phyloP scores from a whole-genome alignment of 1,140 invertebrate genomes.

The Pseudomyrmex flavicornis region DNA sequence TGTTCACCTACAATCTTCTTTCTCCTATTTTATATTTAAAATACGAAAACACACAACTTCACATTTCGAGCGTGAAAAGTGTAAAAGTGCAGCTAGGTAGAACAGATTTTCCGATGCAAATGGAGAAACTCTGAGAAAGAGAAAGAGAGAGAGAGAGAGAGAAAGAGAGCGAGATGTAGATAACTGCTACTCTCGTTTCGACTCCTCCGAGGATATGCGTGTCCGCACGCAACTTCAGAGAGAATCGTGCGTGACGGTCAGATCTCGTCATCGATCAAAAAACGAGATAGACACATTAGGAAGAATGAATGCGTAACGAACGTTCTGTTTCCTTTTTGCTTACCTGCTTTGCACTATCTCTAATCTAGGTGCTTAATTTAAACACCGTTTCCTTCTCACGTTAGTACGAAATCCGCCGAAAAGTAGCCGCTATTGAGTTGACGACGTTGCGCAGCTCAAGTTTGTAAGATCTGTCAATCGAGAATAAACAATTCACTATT shows the following conservation, averaged over 20 bases:
- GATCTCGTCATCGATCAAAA: too few relatives aligned
- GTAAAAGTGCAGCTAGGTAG: slow-evolving; percentile 19
- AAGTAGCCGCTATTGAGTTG: slow-evolving; percentile 24
- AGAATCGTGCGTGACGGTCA: too few relatives aligned
- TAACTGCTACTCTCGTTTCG: too few relatives aligned
- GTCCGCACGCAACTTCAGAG: too few relatives aligned
- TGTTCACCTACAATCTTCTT: background rate
- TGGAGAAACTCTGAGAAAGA: background rate
- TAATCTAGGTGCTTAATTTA: background rate
- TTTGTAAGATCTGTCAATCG: slow-evolving; percentile 6
- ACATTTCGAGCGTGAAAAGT: slow-evolving; percentile 16
- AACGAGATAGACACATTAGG: too few relatives aligned
- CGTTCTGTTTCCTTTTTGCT: background rate
- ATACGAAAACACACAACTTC: background rate
- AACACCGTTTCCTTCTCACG: background rate
- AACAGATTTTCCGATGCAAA: background rate
- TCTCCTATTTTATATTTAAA: background rate
- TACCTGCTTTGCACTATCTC: slow-evolving; percentile 13
- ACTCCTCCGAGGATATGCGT: too few relatives aligned
- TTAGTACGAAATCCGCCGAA: slow-evolving; percentile 17
- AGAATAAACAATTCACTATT: background rate
- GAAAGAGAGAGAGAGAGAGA: background rate
- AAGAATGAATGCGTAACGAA: too few relatives aligned
- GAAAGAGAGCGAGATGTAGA: background rate
- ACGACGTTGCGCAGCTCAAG: slow-evolving; percentile 1